phyloP scores from a whole-genome alignment of 1,140 invertebrate genomes.

The Papilio helenus region DNA sequence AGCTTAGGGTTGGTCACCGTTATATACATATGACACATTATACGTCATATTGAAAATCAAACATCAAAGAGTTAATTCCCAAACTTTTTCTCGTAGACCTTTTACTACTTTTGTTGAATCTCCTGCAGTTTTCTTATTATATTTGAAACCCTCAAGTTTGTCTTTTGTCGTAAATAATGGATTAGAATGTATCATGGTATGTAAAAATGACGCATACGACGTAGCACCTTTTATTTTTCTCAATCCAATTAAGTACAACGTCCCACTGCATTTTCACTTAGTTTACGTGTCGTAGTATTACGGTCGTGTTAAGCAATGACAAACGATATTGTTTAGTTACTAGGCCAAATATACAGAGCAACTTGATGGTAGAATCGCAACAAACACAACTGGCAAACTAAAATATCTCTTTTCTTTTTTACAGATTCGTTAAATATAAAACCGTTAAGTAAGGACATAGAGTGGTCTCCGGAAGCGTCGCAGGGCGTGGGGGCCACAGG shows the following conservation, averaged over 20 bases:
- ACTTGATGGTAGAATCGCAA: background rate
- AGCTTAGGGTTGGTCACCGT: background rate
- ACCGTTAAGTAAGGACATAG: constrained; percentile 79
- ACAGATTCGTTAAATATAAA: constrained; percentile 81
- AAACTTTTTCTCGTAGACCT: too few species aligned
- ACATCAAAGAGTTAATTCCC: too few species aligned
- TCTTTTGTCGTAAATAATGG: too few species aligned
- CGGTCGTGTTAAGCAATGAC: background rate
- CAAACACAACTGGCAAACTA: background rate
- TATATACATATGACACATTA: background rate
- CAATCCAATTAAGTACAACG: too few species aligned
- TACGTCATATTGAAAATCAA: background rate
- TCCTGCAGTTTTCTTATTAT: too few species aligned
- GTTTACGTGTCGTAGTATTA: background rate
- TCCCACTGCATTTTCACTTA: background rate
- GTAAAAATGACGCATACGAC: background rate
- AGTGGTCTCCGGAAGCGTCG: constrained; percentile 78
- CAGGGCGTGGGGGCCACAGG: constrained; percentile 81
- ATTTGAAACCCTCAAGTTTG: too few species aligned
- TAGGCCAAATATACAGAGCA: background rate
- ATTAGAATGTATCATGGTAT: too few species aligned
- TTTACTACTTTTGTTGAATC: too few species aligned
- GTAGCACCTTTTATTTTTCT: too few species aligned
- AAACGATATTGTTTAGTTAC: background rate
- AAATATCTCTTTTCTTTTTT: constrained; percentile 45